These are phyloP conservation scores for Tachypleus tridentatus DNA, from an alignment of 1,140 invertebrate species.

Conservation along the genomic window DNA sequence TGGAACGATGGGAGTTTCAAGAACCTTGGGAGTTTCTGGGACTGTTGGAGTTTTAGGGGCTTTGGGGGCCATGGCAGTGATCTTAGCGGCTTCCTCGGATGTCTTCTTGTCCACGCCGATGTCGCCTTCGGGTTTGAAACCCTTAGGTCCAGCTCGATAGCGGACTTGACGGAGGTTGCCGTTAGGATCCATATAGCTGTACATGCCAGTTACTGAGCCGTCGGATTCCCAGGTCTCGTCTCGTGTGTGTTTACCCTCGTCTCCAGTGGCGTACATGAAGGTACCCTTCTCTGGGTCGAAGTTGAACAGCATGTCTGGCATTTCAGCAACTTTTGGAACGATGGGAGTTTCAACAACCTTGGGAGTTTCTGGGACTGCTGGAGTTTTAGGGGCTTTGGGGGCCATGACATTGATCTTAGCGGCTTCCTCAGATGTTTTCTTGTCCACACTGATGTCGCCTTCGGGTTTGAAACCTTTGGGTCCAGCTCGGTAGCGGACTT, in stretches of 20 bases:
- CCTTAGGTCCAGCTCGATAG: slow-evolving; percentile 35
- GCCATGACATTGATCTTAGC: slow-evolving; percentile 17
- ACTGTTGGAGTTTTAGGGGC: slow-evolving; percentile 13
- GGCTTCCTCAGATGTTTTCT: slow-evolving; percentile 18
- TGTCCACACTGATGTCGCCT: slow-evolving; percentile 22
- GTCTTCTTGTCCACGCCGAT: slow-evolving; percentile 21
- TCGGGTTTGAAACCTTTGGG: slow-evolving; percentile 13
- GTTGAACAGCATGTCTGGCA: too few relatives aligned
- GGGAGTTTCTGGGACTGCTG: neutral
- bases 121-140: slow-evolving; percentile 19
- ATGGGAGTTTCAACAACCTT: too few relatives aligned
- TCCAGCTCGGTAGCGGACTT: slow-evolving; percentile 49
- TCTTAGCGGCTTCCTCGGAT: slow-evolving; percentile 12
- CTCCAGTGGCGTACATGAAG: slow-evolving; percentile 59
- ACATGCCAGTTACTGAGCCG: slow-evolving; percentile 71
- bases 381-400: slow-evolving; percentile 18
- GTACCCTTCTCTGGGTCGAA: slow-evolving; percentile 43
- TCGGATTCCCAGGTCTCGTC: slow-evolving; percentile 55
- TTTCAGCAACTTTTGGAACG: too few relatives aligned
- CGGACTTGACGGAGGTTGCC: slow-evolving; percentile 68
- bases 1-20: too few relatives aligned
- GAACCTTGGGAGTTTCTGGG: neutral
- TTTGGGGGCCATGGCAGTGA: slow-evolving; percentile 22
- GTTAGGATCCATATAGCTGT: slow-evolving; percentile 64
- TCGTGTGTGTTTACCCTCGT: slow-evolving; percentile 59